Conservation (phyloP, 2,888 invertebrate genomes). For the Nomada ruficornis region DNA sequence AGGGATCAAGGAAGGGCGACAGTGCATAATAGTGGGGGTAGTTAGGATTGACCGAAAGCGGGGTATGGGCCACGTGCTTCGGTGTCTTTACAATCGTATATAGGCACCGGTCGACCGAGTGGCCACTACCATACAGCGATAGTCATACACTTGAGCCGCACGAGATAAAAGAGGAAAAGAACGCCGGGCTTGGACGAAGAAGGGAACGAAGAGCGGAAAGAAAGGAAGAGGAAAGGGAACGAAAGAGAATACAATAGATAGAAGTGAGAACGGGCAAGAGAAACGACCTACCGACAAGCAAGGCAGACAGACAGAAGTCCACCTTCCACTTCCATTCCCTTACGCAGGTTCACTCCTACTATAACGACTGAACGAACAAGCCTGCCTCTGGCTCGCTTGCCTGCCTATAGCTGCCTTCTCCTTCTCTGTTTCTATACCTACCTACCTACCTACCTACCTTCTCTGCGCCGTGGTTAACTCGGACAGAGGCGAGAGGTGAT, state of each 20-base stretch:
- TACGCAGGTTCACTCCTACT: conserved; percentile 80
- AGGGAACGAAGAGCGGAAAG: conserved; percentile 34
- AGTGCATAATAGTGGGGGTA: conserved; percentile 59
- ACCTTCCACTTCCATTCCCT: conserved; percentile 78
- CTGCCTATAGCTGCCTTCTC: conserved; percentile 72
- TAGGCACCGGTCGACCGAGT: conserved; percentile 72
- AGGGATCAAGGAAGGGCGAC: conserved; percentile 64
- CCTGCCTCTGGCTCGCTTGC: conserved; percentile 69
- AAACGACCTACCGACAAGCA: conserved; percentile 68
- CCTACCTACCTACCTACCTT: conserved; percentile 73
- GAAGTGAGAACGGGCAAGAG: conserved; percentile 56
- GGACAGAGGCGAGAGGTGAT: conserved; percentile 78
- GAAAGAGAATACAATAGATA: conserved; percentile 58
- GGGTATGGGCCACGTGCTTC: conserved; percentile 81
- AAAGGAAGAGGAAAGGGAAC: conserved; percentile 32
- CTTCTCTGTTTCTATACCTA: conserved; percentile 68
- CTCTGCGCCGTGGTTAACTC: conserved; percentile 74
- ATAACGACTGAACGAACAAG: conserved; percentile 75
- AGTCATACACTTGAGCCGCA: conserved; percentile 65
- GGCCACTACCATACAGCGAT: conserved; percentile 72
- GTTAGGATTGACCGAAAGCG: conserved; percentile 71
- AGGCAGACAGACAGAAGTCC: conserved; percentile 73
- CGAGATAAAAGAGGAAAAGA: conserved; percentile 57
- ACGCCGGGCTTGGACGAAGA: conserved; percentile 32
- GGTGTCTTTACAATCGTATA: conserved; percentile 76